Evolutionary conservation across 1,140 invertebrate species (phyloP).

Genomic region (Drosophila nigromelanica): DNA sequence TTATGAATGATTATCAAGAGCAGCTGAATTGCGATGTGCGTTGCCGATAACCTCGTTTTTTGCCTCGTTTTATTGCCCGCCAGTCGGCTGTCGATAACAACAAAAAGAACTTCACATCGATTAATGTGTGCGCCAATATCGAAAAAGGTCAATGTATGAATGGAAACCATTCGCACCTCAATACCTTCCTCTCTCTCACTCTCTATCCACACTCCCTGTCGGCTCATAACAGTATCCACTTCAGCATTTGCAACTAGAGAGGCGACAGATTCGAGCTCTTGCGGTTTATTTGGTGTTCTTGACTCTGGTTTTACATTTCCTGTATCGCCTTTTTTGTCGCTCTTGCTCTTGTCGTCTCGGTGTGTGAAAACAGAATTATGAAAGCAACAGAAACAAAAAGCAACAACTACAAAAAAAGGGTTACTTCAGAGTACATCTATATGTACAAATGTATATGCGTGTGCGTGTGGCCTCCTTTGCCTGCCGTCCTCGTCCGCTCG

Average conservation of each 20-base stretch:
- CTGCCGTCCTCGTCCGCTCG: constrained; percentile 48
- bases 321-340: constrained; percentile 70
- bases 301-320: constrained; percentile 74
- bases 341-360: constrained; percentile 18
- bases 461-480: constrained; percentile 42
- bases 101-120: constrained; percentile 21
- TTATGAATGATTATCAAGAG: constrained; percentile 77
- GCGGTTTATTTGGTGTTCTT: constrained; percentile 69
- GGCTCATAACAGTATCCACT: constrained; percentile 34
- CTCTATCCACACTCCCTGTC: constrained; percentile 1
- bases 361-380: constrained; percentile 62
- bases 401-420: constrained; percentile 45
- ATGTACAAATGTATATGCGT: constrained; percentile 20
- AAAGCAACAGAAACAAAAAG: constrained; percentile 33
- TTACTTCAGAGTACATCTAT: constrained; percentile 57
- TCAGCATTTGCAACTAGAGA: constrained; percentile 28
- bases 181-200: not conserved
- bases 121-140: constrained; percentile 33
- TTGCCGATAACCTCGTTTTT: constrained; percentile 48
- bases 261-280: constrained; percentile 49
- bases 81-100: constrained; percentile 32
- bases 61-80: constrained; percentile 22
- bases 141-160: constrained; percentile 49
- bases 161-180: constrained; percentile 18
- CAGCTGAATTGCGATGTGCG: constrained; percentile 44